Base-by-base conservation (phyloP, 2,888 invertebrate species). In the Seira sanloemensis region DNA sequence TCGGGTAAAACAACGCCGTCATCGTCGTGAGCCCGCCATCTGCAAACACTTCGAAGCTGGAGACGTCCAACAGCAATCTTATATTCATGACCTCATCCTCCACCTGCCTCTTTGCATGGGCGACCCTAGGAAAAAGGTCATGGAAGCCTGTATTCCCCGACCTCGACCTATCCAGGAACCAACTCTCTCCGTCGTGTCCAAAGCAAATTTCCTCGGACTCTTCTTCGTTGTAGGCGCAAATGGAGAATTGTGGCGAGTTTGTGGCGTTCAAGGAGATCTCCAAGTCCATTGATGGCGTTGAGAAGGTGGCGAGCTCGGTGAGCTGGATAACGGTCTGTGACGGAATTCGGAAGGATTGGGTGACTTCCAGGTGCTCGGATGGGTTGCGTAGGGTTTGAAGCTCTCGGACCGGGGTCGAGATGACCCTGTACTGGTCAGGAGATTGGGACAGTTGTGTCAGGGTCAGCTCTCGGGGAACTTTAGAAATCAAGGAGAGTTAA, bases 31-130 rank as follows among this genome's bases (percentile, higher is more conserved):
- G 58, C 0, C 89, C 89, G 1, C 54, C 74, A 72, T 89, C 88
- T 0, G 85, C 84, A 81, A 88, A 88, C 7, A 88, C 76, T 75
- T 89, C 89, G 23, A 88, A 65, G 1, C 86, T 74, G 0, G 85
- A 80, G 5, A 77, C 72, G 37, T 89, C 89, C 26, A 87, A 23
- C 24, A 86, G 86, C 19, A 88, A 81, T 71, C 80, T 69, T 18
- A 89, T 67, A 1, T 50, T 73, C 1, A 87, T 54, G 19, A 46
- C 77, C 9, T 16, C 66, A 37, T 62, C 50, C 23, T 18, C 26
- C 4, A 68, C 66, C 0, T n/a, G 19, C 1, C 19, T 25, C 19
- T 86, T 62, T 2, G 62, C 62, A 23, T 62, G 21, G 2, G 62
- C 62, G 4, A 12, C 21, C 5, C 65, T n/a, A 21, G 0, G 7